phyloP scores from a whole-genome alignment of 2,797 vertebrate genomes.

The Xiphorhynchus erythropygius region DNA sequence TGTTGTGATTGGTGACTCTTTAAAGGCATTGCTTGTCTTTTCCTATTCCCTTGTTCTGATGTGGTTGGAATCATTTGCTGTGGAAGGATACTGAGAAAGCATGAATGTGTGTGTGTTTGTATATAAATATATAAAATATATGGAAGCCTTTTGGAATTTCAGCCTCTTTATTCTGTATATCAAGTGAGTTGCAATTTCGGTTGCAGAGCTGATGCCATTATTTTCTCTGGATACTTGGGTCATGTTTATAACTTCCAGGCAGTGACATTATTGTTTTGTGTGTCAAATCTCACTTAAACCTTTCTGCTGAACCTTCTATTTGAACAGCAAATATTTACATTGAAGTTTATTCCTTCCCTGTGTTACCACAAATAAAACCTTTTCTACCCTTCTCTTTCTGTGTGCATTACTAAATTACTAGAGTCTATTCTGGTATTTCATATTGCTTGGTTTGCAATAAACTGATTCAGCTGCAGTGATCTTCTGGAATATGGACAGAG shows the following conservation, averaged over 20 bases:
- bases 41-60: neutral
- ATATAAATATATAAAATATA: neutral
- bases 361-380: neutral
- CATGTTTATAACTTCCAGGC: neutral
- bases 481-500: neutral
- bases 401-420: neutral
- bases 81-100: neutral
- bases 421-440: neutral
- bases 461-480: conserved; percentile 2
- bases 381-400: neutral
- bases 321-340: neutral
- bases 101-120: neutral
- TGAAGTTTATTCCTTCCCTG: neutral
- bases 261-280: neutral
- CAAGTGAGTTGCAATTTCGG: neutral
- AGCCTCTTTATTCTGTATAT: neutral
- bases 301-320: neutral
- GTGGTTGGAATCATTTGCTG: neutral
- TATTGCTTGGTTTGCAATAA: neutral
- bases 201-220: neutral
- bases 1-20: neutral
- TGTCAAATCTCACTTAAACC: neutral
- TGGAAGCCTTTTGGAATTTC: neutral
- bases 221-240: neutral
- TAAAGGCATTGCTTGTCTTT: neutral